Conservation (phyloP, 1,140 invertebrate genomes). For the Drosophila kurseongensis region DNA sequence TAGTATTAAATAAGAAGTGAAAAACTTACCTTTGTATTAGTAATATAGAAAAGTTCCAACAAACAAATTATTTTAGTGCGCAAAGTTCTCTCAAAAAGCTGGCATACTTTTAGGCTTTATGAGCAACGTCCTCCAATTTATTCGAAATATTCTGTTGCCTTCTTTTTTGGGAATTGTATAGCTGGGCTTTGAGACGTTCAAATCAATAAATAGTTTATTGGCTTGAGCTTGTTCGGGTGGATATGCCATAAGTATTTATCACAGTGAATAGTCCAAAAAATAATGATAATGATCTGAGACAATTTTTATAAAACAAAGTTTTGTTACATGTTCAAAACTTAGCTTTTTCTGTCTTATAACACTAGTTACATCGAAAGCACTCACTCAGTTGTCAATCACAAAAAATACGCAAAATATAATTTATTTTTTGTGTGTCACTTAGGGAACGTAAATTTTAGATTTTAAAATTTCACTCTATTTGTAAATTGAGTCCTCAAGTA, state of each 20-base stretch:
- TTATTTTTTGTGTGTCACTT: not conserved
- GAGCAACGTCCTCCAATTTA: too few species aligned
- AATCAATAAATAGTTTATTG: not conserved
- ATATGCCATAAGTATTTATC: too few species aligned
- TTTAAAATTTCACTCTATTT: not conserved
- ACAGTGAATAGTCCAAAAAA: too few species aligned
- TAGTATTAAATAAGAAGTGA: too few species aligned
- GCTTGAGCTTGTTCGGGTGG: too few species aligned
- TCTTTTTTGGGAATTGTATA: not conserved
- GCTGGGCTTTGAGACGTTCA: not conserved
- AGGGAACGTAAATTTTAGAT: slow-evolving; percentile 15
- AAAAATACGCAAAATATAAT: not conserved
- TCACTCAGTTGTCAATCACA: not conserved
- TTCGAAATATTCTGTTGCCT: not conserved
- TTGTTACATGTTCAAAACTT: too few species aligned
- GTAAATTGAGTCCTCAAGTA: slow-evolving; percentile 6
- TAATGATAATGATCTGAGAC: too few species aligned
- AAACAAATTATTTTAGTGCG: too few species aligned
- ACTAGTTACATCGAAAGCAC: not conserved
- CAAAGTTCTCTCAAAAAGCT: not conserved
- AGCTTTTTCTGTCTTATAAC: not conserved
- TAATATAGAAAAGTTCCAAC: too few species aligned
- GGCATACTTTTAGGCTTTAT: slow-evolving; percentile 58
- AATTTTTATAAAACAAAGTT: not conserved
- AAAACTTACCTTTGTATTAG: too few species aligned